phyloP scores from a whole-genome alignment of 2,888 invertebrate genomes.

The Notodonta ziczac region DNA sequence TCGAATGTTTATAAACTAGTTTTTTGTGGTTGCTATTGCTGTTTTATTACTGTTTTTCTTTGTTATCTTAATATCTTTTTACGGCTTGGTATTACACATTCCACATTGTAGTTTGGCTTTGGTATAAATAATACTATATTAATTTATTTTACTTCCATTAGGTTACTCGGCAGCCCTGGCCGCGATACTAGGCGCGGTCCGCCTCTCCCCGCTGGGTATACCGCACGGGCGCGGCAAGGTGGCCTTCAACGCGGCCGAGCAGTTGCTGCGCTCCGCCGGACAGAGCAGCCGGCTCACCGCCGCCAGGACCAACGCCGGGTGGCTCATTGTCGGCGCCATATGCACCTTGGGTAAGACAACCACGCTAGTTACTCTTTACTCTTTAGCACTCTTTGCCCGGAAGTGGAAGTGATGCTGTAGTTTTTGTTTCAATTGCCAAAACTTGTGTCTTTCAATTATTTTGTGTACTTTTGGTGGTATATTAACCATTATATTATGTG shows the following conservation, averaged over 20 bases:
- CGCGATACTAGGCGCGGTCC: conserved; percentile 96
- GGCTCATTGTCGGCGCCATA: conserved; percentile 98
- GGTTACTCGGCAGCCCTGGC: conserved; percentile 98
- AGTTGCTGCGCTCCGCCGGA: conserved; percentile 96
- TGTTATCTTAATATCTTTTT: too few species aligned
- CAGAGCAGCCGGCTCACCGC: conserved; percentile 98
- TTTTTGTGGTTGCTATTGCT: too few species aligned
- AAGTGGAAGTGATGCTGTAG: too few species aligned
- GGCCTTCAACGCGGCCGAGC: conserved; percentile 98
- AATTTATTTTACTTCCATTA: conserved; percentile 27
- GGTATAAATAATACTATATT: neutral
- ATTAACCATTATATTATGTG: too few species aligned
- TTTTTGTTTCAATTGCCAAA: too few species aligned
- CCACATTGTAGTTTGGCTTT: too few species aligned
- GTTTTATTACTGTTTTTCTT: too few species aligned
- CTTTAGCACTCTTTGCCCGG: too few species aligned
- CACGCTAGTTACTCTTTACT: neutral
- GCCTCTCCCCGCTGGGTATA: conserved; percentile 95
- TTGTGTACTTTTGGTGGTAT: too few species aligned
- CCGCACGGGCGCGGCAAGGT: conserved; percentile 99
- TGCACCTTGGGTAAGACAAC: conserved; percentile 93
- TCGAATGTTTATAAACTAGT: too few species aligned
- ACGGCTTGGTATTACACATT: too few species aligned
- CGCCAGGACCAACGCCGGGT: conserved; percentile 98
- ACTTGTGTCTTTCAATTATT: too few species aligned